Conservation (phyloP, 2,888 invertebrate species). For the Scaptomyza tumidula region DNA sequence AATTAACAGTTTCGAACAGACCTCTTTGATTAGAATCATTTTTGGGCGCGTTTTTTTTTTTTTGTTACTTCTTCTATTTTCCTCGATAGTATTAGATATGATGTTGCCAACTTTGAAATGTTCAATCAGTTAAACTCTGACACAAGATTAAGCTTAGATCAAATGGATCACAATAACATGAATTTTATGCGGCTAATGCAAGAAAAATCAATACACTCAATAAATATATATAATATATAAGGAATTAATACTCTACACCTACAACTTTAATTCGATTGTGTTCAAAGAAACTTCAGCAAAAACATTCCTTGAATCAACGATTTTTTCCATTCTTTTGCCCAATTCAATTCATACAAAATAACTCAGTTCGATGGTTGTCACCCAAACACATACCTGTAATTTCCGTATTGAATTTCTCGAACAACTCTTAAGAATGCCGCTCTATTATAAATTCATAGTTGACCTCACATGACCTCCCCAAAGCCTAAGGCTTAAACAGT, state of each 20-base stretch:
- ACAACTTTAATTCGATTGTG: no score
- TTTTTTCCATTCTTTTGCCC: not conserved
- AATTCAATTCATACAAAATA: not conserved
- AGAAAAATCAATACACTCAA: no score
- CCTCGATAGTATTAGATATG: constrained; percentile 30
- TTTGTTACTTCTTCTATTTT: not conserved
- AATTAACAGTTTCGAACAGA: constrained; percentile 72
- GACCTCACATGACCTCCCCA: constrained; percentile 62
- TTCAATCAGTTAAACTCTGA: constrained; percentile 38
- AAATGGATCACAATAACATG: constrained; percentile 4
- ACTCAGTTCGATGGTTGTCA: constrained; percentile 27
- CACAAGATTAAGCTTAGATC: constrained; percentile 32
- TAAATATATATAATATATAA: no score
- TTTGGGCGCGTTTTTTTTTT: constrained; percentile 70
- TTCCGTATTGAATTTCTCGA: constrained; percentile 14
- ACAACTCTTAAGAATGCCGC: constrained; percentile 34
- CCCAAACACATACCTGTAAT: constrained; percentile 16
- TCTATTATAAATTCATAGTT: constrained; percentile 48
- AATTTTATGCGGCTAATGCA: not conserved
- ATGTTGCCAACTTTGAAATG: constrained; percentile 23
- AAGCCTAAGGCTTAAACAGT: constrained; percentile 18
- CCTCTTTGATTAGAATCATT: constrained; percentile 75
- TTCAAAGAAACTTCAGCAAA: not conserved
- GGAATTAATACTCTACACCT: no score
- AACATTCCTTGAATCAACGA: not conserved